These are phyloP conservation scores for Zaprionus davidi DNA, from an alignment of 1,140 invertebrate genomes.

Conservation along the genomic window DNA sequence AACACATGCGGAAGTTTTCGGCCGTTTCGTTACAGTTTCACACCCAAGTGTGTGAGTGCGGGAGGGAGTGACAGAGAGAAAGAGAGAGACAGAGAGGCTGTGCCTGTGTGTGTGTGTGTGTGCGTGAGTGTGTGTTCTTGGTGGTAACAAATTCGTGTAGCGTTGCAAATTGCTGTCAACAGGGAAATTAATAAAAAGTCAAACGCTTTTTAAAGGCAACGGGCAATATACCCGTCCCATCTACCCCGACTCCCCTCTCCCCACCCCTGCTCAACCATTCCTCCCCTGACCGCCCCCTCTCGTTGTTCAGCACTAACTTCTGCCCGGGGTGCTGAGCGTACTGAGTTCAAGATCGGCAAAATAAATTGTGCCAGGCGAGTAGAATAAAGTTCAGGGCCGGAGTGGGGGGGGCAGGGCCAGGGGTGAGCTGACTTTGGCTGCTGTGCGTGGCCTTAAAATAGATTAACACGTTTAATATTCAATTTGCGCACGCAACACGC, in stretches of 20 bases:
- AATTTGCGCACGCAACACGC: constrained; percentile 66
- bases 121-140: constrained; percentile 38
- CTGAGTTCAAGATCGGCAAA: constrained; percentile 34
- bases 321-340: neutral
- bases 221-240: constrained; percentile 2
- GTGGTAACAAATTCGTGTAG: constrained; percentile 79
- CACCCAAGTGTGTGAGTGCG: constrained; percentile 16
- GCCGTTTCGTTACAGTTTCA: constrained; percentile 66
- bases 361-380: constrained; percentile 59
- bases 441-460: constrained; percentile 55
- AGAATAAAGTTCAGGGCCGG: constrained; percentile 45
- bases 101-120: neutral
- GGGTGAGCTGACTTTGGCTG: neutral
- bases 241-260: neutral
- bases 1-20: constrained; percentile 78
- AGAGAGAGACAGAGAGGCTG: neutral
- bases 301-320: neutral
- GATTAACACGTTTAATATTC: constrained; percentile 81
- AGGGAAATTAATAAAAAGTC: constrained; percentile 82
- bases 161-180: constrained; percentile 81
- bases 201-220: constrained; percentile 73
- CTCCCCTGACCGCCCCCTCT: neutral
- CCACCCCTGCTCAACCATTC: neutral
- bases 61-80: neutral
- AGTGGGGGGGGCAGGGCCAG: neutral